Conservation (phyloP, 1,140 invertebrate genomes). For the Orius laevigatus region DNA sequence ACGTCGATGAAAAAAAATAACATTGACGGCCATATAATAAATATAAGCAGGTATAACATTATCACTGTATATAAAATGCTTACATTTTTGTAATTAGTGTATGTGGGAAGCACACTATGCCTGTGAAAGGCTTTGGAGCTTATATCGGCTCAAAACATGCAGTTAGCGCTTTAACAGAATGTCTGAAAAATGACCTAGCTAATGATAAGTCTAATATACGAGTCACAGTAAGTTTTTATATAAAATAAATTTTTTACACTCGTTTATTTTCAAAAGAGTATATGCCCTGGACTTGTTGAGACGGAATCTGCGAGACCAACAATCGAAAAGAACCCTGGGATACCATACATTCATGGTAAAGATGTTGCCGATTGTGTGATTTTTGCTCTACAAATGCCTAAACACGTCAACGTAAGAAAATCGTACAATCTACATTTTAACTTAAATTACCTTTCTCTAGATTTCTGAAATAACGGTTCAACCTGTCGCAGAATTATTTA, state of each 20-base stretch:
- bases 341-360: slow-evolving; percentile 24
- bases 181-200: slow-evolving; percentile 36
- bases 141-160: slow-evolving; percentile 42
- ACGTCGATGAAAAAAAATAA: slow-evolving; percentile 44
- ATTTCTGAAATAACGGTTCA: too few relatives aligned
- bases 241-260: slow-evolving; percentile 16
- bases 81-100: neutral
- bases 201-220: slow-evolving; percentile 35
- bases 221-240: slow-evolving; percentile 30
- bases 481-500: too few relatives aligned
- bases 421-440: too few relatives aligned
- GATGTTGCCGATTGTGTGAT: slow-evolving; percentile 35
- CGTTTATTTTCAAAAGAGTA: slow-evolving; percentile 2
- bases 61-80: neutral
- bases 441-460: too few relatives aligned
- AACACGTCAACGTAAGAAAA: slow-evolving; percentile 34
- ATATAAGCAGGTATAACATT: slow-evolving; percentile 30
- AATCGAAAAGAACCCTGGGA: neutral
- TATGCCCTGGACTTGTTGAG: neutral
- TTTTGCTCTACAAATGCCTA: slow-evolving; percentile 31
- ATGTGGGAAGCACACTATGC: slow-evolving; percentile 22
- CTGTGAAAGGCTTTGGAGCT: slow-evolving; percentile 27
- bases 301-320: neutral
- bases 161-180: slow-evolving; percentile 37
- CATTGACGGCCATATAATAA: slow-evolving; percentile 37